A percentile compares a stretch with the other conserved stretches of the same genome.
These are phyloP conservation scores for Prionailurus bengalensis DNA, from an alignment of 2,113 vertebrate species.

Conservation along the genomic window DNA sequence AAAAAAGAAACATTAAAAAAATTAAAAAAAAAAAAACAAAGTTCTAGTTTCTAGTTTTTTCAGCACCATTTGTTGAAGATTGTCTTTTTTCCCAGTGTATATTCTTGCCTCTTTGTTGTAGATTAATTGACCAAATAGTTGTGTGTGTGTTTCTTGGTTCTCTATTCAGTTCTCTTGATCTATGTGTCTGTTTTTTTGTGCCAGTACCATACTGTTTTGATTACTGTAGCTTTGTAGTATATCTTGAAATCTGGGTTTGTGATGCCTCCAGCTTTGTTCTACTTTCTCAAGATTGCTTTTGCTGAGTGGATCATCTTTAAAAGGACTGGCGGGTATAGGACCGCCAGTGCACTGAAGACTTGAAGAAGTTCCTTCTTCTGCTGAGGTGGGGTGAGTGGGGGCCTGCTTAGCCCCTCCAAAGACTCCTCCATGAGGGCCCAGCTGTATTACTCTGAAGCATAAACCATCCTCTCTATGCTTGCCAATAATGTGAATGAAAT, in stretches of 20 bases:
- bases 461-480: not conserved
- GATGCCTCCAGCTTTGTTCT: not conserved
- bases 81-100: not conserved
- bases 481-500: not conserved
- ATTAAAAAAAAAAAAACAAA: no score
- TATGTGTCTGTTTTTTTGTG: not conserved
- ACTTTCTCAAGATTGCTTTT: not conserved
- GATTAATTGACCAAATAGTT: not conserved
- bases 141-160: not conserved
- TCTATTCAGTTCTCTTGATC: not conserved
- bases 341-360: not conserved
- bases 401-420: not conserved
- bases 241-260: not conserved
- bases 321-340: not conserved
- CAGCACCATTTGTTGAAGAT: not conserved
- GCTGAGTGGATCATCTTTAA: not conserved
- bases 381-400: not conserved
- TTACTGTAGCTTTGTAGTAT: not conserved
- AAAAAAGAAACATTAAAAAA: no score
- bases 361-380: no score
- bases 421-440: not conserved
- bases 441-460: not conserved
- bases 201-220: not conserved
- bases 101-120: not conserved
- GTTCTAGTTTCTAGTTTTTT: not conserved